Evolutionary conservation across 2,797 vertebrate species (phyloP).

Genomic region (Ambastaia sidthimunki): DNA sequence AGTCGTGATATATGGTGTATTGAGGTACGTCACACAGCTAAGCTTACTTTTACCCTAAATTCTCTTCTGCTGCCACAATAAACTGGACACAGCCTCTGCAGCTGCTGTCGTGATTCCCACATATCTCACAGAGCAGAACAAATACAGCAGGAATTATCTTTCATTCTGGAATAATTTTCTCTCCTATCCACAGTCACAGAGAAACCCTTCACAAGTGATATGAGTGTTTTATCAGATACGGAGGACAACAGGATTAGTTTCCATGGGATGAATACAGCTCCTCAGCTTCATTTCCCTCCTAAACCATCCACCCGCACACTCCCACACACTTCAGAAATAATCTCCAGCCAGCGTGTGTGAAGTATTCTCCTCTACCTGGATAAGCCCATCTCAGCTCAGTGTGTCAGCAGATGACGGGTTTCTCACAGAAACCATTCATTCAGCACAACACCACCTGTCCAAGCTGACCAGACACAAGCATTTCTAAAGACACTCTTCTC

Average conservation of each 20-base stretch:
- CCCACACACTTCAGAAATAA: conserved; percentile 12
- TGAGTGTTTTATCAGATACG: conserved; percentile 70
- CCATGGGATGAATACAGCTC: conserved; percentile 75
- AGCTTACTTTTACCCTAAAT: background rate
- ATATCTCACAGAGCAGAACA: conserved; percentile 51
- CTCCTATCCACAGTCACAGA: conserved; percentile 66
- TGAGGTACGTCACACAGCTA: background rate
- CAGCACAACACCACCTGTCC: conserved; percentile 13
- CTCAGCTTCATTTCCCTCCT: conserved; percentile 65
- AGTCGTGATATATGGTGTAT: background rate
- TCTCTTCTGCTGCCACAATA: background rate
- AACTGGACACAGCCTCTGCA: background rate
- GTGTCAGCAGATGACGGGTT: conserved; percentile 27
- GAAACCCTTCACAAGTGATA: conserved; percentile 69
- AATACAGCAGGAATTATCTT: conserved; percentile 72
- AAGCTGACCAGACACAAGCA: conserved; percentile 48
- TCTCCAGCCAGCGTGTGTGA: background rate
- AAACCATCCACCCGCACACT: conserved; percentile 59
- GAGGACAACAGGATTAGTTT: conserved; percentile 69
- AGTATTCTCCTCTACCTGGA: conserved; percentile 27
- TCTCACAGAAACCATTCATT: conserved; percentile 26
- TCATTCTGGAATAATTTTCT: conserved; percentile 74
- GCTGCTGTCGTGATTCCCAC: conserved; percentile 12
- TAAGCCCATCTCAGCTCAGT: conserved; percentile 27
- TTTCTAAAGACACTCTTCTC: conserved; percentile 60